phyloP scores from a whole-genome alignment of 1,140 invertebrate species.

The Calycopis cecrops region DNA sequence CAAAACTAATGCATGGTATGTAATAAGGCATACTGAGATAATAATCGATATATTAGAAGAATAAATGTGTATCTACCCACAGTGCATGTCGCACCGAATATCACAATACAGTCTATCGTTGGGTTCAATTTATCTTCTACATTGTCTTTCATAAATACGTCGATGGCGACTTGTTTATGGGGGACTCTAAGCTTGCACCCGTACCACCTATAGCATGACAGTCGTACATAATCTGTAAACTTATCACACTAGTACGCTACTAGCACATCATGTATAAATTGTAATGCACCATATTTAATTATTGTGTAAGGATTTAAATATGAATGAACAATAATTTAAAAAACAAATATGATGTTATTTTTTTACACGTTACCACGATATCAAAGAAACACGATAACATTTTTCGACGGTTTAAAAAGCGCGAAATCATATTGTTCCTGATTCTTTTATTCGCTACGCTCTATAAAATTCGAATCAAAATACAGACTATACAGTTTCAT shows the following conservation, averaged over 20 bases:
- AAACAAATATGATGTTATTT: not conserved
- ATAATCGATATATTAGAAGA: conserved; percentile 20
- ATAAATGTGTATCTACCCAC: conserved; percentile 51
- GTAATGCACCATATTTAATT: conserved; percentile 18
- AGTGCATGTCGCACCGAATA: conserved; percentile 69
- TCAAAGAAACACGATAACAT: not conserved
- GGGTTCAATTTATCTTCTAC: conserved; percentile 43
- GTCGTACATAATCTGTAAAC: conserved; percentile 27
- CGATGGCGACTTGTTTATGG: conserved; percentile 40
- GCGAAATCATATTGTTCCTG: too few relatives aligned
- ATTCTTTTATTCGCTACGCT: too few relatives aligned
- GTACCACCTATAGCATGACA: conserved; percentile 67
- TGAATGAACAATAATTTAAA: conserved; percentile 15
- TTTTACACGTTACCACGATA: not conserved
- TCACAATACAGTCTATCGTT: conserved; percentile 57
- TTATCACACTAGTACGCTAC: conserved; percentile 48
- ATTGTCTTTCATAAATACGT: conserved; percentile 44
- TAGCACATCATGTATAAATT: conserved; percentile 37
- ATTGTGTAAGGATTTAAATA: conserved; percentile 2
- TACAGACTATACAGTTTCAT: too few relatives aligned
- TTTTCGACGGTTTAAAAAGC: not conserved
- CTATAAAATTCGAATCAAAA: too few relatives aligned
- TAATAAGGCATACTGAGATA: conserved; percentile 12
- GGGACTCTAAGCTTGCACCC: conserved; percentile 59
- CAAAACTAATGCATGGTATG: conserved; percentile 11